Percentiles rank a stretch among this genome's conserved stretches.
These are phyloP conservation scores for Cephus runcator DNA, from an alignment of 2,888 invertebrate species.

Conservation along the genomic window DNA sequence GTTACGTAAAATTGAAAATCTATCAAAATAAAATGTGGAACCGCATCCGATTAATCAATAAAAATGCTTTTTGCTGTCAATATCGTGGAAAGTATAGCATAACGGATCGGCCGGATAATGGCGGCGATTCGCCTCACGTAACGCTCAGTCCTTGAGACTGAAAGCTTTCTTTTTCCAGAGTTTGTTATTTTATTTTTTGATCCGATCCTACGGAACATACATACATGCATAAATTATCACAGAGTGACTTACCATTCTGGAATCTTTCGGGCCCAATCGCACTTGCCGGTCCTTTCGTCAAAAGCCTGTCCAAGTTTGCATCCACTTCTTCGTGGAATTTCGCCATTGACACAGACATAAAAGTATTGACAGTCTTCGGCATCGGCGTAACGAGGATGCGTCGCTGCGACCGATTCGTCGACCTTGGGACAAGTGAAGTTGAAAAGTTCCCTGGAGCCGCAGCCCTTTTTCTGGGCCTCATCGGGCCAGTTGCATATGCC, in stretches of 20 bases:
- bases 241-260: conserved; percentile 81
- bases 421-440: conserved; percentile 85
- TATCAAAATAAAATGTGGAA: background rate
- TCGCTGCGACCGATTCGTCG: conserved; percentile 76
- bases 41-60: background rate
- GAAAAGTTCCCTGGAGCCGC: conserved; percentile 87
- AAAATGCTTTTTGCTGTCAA: background rate
- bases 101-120: background rate
- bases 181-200: background rate
- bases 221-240: conserved; percentile 13
- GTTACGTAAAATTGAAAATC: background rate
- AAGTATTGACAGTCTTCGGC: conserved; percentile 91
- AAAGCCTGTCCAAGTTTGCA: conserved; percentile 91
- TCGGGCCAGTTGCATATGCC: conserved; percentile 95
- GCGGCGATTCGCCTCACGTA: background rate
- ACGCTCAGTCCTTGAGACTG: background rate
- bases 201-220: background rate
- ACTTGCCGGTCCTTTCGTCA: conserved; percentile 80
- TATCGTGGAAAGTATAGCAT: background rate
- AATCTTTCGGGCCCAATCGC: conserved; percentile 88
- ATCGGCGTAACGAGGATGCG: conserved; percentile 89
- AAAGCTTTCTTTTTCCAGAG: background rate
- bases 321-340: conserved; percentile 84
- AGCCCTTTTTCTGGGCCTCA: conserved; percentile 88
- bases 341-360: conserved; percentile 91